Evolutionary conservation across 2,888 invertebrate genomes (phyloP).

Genomic region (Tinea trinotella): DNA sequence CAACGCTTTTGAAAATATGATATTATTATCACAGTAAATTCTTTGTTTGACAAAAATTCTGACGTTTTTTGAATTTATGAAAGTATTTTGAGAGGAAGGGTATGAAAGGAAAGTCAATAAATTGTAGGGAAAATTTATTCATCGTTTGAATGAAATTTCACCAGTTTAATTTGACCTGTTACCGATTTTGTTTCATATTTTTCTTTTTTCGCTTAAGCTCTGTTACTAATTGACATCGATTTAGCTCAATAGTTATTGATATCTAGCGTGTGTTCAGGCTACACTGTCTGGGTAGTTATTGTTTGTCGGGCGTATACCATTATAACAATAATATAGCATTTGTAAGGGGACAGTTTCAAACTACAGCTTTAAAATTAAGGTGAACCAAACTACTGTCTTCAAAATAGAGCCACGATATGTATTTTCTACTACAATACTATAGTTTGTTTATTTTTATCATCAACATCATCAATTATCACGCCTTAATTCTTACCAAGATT

Average conservation of each 20-base stretch:
- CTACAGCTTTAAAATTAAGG: background rate
- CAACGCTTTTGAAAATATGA: background rate
- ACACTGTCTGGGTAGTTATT: too few relatives aligned
- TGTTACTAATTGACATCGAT: too few relatives aligned
- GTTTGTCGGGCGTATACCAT: too few relatives aligned
- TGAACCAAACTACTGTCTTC: background rate
- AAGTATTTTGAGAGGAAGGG: background rate
- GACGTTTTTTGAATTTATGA: background rate
- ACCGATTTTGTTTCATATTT: too few relatives aligned
- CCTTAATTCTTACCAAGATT: too few relatives aligned
- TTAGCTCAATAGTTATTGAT: too few relatives aligned
- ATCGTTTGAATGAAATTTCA: slow-evolving; percentile 52
- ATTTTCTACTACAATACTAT: too few relatives aligned
- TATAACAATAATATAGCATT: background rate
- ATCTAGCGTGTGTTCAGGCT: too few relatives aligned
- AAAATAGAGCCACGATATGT: too few relatives aligned
- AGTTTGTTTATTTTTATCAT: too few relatives aligned
- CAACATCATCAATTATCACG: too few relatives aligned
- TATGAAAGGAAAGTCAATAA: slow-evolving; percentile 14
- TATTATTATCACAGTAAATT: background rate
- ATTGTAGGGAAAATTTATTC: slow-evolving; percentile 33
- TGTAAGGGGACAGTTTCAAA: background rate
- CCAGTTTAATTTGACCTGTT: background rate
- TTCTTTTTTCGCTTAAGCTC: too few relatives aligned
- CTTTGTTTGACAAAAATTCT: slow-evolving; percentile 10